These are phyloP conservation scores for Eurosta solidaginis DNA, from an alignment of 1,140 invertebrate genomes.

Conservation along the genomic window DNA sequence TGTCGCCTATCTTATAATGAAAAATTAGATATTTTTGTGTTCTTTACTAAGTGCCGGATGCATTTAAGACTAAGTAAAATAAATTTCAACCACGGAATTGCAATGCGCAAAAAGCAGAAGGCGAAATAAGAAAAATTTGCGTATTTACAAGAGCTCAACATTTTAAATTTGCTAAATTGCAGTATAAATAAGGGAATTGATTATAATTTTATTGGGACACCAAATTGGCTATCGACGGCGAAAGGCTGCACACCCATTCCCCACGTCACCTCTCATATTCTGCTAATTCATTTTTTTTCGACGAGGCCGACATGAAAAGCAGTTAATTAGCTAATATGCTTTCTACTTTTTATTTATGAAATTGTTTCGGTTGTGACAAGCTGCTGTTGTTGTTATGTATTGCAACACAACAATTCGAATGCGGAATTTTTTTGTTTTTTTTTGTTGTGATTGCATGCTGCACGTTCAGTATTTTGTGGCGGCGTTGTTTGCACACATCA, in stretches of 20 bases:
- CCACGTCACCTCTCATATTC: too few relatives aligned
- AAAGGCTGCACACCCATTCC: too few relatives aligned
- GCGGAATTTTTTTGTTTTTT: neutral
- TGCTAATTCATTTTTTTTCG: too few relatives aligned
- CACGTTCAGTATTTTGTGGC: neutral
- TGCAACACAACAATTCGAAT: neutral
- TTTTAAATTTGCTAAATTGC: neutral
- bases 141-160: conserved; percentile 12
- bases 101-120: conserved; percentile 19
- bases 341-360: too few relatives aligned
- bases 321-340: too few relatives aligned
- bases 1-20: neutral
- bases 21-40: neutral
- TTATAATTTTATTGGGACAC: too few relatives aligned
- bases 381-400: too few relatives aligned
- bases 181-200: too few relatives aligned
- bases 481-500: neutral
- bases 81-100: neutral
- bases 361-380: too few relatives aligned
- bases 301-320: too few relatives aligned
- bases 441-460: neutral
- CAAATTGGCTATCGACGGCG: too few relatives aligned
- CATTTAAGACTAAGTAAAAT: neutral
- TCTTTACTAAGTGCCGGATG: neutral
- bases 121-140: neutral